phyloP scores from a whole-genome alignment of 2,797 vertebrate genomes.

The Danio jaintianensis region DNA sequence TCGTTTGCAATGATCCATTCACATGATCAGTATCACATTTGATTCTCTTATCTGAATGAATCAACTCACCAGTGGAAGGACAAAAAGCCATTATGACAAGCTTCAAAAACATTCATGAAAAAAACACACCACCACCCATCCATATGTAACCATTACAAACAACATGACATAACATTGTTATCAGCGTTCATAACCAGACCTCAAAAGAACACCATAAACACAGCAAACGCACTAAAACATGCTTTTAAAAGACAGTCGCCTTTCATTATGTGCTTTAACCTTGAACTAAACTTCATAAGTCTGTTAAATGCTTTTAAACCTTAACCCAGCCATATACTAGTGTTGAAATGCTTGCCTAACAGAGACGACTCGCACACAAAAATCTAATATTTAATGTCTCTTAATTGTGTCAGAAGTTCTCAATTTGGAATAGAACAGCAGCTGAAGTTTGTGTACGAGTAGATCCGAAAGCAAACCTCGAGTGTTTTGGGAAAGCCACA shows the following conservation, averaged over 20 bases:
- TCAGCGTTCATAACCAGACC: conserved; percentile 16
- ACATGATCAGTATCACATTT: neutral
- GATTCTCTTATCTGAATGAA: neutral
- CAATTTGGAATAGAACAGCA: neutral
- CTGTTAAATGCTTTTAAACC: conserved; percentile 23
- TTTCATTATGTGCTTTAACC: conserved; percentile 10
- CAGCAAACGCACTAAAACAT: neutral
- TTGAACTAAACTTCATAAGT: conserved; percentile 11
- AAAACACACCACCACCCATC: neutral
- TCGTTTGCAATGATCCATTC: neutral
- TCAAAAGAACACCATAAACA: neutral
- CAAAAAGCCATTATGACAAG: too few species aligned
- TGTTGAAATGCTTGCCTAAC: neutral
- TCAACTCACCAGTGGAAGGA: neutral
- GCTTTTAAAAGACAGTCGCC: neutral
- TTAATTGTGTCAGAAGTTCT: neutral
- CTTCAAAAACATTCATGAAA: neutral
- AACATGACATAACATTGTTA: neutral
- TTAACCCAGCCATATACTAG: conserved; percentile 6
- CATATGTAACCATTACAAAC: conserved; percentile 5
- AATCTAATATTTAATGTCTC: neutral
- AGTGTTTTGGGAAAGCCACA: neutral
- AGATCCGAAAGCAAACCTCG: neutral
- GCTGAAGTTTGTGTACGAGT: neutral
- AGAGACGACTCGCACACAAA: neutral